Evolutionary conservation across 2,888 invertebrate species (phyloP), one percentile per base, ranked within the genome.

Genomic region (Dascillus cervinus): DNA sequence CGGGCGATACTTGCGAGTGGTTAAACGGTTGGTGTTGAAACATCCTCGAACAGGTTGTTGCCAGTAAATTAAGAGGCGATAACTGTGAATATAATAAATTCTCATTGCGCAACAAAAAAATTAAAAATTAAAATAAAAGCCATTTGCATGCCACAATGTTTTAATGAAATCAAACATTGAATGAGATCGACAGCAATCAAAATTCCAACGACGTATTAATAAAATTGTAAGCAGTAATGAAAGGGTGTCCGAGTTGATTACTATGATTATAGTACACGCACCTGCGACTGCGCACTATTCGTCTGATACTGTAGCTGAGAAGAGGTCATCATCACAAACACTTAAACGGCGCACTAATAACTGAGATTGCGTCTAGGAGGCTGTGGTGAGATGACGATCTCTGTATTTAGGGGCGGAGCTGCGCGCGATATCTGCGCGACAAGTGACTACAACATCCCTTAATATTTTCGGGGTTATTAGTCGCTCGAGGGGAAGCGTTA

Each of bases 291-390:
- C 60, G 62, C 60, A 46, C 50, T 47, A 44, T 45, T 47, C 38
- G 52, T 47, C 44, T 60, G 59, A 46, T 57, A 39, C 46, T 59
- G 60, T 41, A 59, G 55, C 43, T 53, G 56, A 44, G 59, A 50
- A 52, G 59, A 56, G 47, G 58, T 58, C 60, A 60, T 61, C 58
- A 58, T 58, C 50, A 50, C 50, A 47, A 41, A 53, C 61, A 59
- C 58, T 56, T 58, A 59, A 57, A 56, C 55, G 55, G 58, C 55
- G 56, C 56, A 56, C 61, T 64, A 64, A 64, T 64, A 62, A 64
- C 63, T 62, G 62, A 57, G 60, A 62, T 60, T 56, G 55, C 53
- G 44, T 47, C 48, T 47, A 46, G 46, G 48, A 44, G 55, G 52
- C 56, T 46, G 49, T 41, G 43, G 42, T 44, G 54, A 56, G 58